Evolutionary conservation across 2,888 invertebrate genomes (phyloP), one percentile per base, ranked within the genome.

Genomic region (Caenorhabditis sp.): DNA sequence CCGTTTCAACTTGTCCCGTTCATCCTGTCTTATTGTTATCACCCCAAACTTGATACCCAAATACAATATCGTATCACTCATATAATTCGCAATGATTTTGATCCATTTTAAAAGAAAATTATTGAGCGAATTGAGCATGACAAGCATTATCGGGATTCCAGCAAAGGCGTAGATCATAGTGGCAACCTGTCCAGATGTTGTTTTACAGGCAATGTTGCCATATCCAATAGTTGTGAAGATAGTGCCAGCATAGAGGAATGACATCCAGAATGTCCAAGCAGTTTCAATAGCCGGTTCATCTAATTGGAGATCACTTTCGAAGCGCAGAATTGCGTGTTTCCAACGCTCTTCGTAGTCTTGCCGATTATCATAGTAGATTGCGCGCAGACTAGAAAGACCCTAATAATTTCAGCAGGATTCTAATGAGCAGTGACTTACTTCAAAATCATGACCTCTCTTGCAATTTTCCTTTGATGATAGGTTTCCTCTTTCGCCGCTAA

Each of bases 121-220:
- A 79, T 97, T 97, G 88, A 97, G 93, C 90, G 96, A 95, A 50
- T 95, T 95, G 79, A 99, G 89, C 20, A 96, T 92, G 67, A 97
- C 94, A 81, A 97, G 91, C 89, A 97, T 95, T 84, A 97, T 91
- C 0, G 97, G 97, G 84, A 97, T 97, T n/a, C 76, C 76, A 76
- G 97, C 92, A n/a, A 87, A 81, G 20, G 96, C 94, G 88, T 97
- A 97, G 26, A 94, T 90, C 80, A 97, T 94, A 0, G 96, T 95
- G 50, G 95, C 91, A 0, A 93, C 92, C 79, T 93, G 92, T 8
- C 97, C 97, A 17, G 92, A 92, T 21, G 81, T 91, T 8, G 97
- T 97, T 78, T 92, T 92, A 0, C 97, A 97, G 50, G 93, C 92
- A 83, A 97, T 94, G 89, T 97, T 95, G 73, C 97, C 97, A 90